Base-by-base conservation (phyloP, 1,140 invertebrate species). In the Drosophila nasuta region DNA sequence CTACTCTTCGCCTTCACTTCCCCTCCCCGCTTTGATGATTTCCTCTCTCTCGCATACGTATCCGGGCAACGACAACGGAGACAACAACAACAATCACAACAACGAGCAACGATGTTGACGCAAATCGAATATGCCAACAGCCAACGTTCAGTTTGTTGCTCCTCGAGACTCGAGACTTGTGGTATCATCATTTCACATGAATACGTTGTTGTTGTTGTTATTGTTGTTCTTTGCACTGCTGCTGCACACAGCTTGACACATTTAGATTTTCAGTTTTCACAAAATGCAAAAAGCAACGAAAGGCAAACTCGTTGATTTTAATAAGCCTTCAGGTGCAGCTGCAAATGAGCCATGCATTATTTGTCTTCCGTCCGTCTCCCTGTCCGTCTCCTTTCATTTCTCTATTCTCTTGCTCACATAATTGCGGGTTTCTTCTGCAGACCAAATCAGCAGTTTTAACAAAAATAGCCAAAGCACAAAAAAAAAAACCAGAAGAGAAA, bases 311-410 rank as follows among this genome's bases (percentile, higher is more conserved):
- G 43, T 62, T 59, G 51, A 60, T 74, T 73, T 65, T 89, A 83
- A 89, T 80, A 89, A 83, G 83, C 77, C 85, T 89, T 89, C 85
- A 88, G 83, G 83, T 88, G 83, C 85, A 88, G 77, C 77, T 48
- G 63, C 80, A 83, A 88, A 88, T 88, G 85, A 83, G 83, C 66
- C 83, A 78, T 88, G 83, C 82, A 88, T 88, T 88, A 88, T 88
- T 83, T 82, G 63, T 68, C 33, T 54, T 15, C 8, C 8, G 7
- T 11, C 17, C 35, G 35, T 10, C 8, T 38, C 35, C 35, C 8
- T 8, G 17, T 20, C 17, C 20, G 3, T 25, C 20, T 25, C 20
- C 20, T 25, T 25, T 25, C 3, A 4, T 25, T 11, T 45, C 35
- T 38, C 10, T 10, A 13, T 5, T 20, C 0, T 48, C 10, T 38